These are phyloP conservation scores for Serinus canaria DNA, from an alignment of 2,113 vertebrate genomes.

Conservation along the genomic window DNA sequence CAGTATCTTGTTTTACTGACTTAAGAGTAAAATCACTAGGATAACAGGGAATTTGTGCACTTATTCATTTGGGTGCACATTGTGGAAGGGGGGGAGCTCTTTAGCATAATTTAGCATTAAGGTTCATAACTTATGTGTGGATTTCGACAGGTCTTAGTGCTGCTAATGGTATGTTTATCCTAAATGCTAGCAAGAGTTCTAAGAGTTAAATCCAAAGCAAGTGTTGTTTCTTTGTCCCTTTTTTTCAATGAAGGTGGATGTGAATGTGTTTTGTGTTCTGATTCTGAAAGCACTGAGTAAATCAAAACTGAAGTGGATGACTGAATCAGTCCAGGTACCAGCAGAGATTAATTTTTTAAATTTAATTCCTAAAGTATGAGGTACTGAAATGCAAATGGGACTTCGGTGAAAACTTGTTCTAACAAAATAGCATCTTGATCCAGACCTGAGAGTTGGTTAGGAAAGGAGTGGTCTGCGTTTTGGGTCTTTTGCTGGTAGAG, in stretches of 20 bases:
- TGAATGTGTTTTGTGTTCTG: background rate
- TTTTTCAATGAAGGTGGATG: background rate
- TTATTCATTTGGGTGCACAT: background rate
- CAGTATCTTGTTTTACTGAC: background rate
- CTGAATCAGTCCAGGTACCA: background rate
- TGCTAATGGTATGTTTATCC: background rate
- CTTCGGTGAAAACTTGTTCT: background rate
- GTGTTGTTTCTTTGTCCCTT: background rate
- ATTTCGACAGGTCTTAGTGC: background rate
- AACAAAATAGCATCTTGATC: background rate
- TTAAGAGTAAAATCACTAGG: background rate
- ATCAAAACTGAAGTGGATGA: background rate
- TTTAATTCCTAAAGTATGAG: background rate
- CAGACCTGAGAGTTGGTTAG: background rate
- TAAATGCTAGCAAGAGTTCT: background rate
- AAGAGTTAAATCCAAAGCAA: background rate
- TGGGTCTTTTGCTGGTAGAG: background rate
- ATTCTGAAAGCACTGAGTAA: background rate
- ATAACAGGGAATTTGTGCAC: background rate
- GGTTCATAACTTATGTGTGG: background rate
- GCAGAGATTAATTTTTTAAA: background rate
- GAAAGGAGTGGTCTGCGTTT: background rate
- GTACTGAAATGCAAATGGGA: background rate
- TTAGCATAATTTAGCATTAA: background rate
- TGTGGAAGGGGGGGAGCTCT: background rate